A percentile compares a stretch with the other conserved stretches of the same genome.
phyloP scores from a whole-genome alignment of 2,113 vertebrate species.

The Mormyrus lacerda region DNA sequence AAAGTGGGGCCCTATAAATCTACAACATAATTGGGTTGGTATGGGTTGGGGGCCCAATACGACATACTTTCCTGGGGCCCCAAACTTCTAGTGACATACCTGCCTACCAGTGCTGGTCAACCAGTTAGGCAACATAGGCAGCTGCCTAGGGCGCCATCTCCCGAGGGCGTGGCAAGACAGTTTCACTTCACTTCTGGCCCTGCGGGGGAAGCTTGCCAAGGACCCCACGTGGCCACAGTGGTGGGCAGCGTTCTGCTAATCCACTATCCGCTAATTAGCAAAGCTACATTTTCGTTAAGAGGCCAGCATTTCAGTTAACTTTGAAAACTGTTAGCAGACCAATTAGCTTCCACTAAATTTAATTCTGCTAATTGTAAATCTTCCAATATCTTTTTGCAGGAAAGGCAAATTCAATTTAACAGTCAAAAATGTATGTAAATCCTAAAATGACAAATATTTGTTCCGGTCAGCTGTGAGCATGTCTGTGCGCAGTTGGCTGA shows the following conservation, averaged over 20 bases:
- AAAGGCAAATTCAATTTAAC: background rate
- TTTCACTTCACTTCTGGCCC: background rate
- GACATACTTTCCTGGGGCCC: background rate
- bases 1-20: background rate
- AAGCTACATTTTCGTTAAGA: background rate
- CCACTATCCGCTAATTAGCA: background rate
- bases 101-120: background rate
- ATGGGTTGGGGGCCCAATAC: background rate
- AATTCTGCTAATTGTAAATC: no score
- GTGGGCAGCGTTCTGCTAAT: background rate
- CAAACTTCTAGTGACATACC: background rate
- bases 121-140: no score
- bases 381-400: no score
- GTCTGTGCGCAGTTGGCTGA: background rate
- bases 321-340: no score
- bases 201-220: background rate
- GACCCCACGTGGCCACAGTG: background rate
- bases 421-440: background rate
- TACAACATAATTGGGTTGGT: background rate
- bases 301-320: no score
- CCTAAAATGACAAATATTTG: background rate
- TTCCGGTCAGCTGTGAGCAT: background rate
- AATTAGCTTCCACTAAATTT: no score
- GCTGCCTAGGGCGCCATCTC: background rate
- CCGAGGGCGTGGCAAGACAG: background rate